Evolutionary conservation across 2,113 vertebrate genomes (phyloP).

Genomic region (Gnathonemus echidnorhynchus): DNA sequence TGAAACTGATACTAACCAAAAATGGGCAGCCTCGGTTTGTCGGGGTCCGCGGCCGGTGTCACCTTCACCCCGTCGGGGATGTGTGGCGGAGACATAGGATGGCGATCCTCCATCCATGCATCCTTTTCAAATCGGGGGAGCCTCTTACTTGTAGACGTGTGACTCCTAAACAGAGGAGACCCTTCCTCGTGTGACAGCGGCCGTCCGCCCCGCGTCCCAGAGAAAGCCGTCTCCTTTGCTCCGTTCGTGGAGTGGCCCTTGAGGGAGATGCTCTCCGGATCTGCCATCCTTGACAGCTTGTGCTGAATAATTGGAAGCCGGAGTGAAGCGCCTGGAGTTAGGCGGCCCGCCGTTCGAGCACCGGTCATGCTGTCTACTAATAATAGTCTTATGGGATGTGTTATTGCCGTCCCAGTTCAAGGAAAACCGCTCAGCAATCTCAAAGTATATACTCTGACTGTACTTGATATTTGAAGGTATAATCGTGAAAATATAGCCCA

Average conservation of each 20-base stretch:
- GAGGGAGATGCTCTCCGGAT: constrained; percentile 34
- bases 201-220: not conserved
- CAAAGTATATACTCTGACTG: not conserved
- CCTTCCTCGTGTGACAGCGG: constrained; percentile 19
- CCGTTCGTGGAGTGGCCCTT: constrained; percentile 29
- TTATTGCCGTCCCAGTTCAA: not conserved
- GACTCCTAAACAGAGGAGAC: constrained; percentile 5
- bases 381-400: not conserved
- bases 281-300: constrained; percentile 33
- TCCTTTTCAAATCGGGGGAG: constrained; percentile 4
- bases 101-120: not conserved
- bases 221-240: not conserved
- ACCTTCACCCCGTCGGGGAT: constrained; percentile 34
- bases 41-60: not conserved
- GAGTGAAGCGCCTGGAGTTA: constrained; percentile 23
- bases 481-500: not conserved
- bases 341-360: constrained; percentile 13
- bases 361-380: not conserved
- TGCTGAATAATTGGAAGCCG: constrained; percentile 39
- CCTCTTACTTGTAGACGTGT: constrained; percentile 19
- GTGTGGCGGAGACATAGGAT: not conserved
- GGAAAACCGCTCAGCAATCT: not conserved
- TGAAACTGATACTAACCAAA: constrained; percentile 30
- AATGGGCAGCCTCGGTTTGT: constrained; percentile 26
- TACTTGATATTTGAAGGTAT: not conserved